Conservation (phyloP, 2,113 vertebrate species). For the Ptilonorhynchus violaceus region DNA sequence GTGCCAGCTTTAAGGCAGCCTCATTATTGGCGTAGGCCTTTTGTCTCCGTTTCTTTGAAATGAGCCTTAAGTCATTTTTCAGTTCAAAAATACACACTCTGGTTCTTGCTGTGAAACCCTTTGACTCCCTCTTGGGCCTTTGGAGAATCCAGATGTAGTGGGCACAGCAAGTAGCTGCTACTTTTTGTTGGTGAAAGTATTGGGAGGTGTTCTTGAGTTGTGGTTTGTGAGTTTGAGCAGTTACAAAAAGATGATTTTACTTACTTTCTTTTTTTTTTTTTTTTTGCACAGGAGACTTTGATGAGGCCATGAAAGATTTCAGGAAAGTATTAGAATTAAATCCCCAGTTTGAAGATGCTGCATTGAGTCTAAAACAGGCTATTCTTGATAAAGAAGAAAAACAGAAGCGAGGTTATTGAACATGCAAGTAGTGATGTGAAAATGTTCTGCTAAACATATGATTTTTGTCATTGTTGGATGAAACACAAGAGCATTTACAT, state of each 20-base stretch:
- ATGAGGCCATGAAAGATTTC: constrained; percentile 89
- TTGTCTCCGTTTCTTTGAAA: not conserved
- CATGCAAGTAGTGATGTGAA: not conserved
- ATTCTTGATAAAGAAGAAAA: constrained; percentile 86
- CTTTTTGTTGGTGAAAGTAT: not conserved
- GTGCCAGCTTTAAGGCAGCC: not conserved
- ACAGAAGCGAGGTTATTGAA: constrained; percentile 75
- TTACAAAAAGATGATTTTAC: not conserved
- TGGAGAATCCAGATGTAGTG: not conserved
- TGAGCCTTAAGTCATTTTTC: not conserved
- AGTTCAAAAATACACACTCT: not conserved
- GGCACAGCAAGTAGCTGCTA: not conserved
- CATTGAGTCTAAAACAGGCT: constrained; percentile 85
- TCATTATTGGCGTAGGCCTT: not conserved
- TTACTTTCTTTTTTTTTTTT: not conserved
- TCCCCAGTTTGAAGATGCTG: constrained; percentile 88
- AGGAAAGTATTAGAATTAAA: constrained; percentile 85
- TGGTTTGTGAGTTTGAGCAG: not conserved
- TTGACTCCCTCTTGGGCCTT: not conserved
- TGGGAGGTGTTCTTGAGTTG: not conserved
- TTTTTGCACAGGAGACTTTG: constrained; percentile 81
- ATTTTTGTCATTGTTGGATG: not conserved
- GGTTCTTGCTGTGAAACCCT: not conserved
- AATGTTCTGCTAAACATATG: not conserved
- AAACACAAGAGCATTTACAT: not conserved